Conservation (phyloP, 2,888 invertebrate species). For the Lasioglossum malachurum region DNA sequence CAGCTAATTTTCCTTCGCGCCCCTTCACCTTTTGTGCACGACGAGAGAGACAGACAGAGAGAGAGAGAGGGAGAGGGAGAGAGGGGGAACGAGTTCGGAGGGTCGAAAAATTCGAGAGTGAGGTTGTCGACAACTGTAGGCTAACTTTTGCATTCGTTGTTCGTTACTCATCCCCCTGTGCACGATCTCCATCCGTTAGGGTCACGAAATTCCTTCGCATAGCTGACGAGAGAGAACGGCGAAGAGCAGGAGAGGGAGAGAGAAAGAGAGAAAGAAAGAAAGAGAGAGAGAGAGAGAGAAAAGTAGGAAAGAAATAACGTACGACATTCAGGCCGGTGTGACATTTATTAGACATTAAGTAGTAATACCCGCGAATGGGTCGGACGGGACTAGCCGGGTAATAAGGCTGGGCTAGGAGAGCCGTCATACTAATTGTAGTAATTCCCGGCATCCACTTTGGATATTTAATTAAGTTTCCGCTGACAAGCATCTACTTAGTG, state of each 20-base stretch:
- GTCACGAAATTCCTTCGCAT: conserved; percentile 58
- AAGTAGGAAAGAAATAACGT: conserved; percentile 72
- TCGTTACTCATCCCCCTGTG: conserved; percentile 34
- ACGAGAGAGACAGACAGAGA: neutral
- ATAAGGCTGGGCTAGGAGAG: conserved; percentile 77
- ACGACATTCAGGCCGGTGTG: conserved; percentile 73
- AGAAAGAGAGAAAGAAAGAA: neutral
- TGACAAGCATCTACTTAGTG: conserved; percentile 82
- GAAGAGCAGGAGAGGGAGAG: neutral
- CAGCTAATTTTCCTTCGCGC: conserved; percentile 51
- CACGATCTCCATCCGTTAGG: conserved; percentile 6
- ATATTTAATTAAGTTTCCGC: conserved; percentile 85
- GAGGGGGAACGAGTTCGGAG: neutral
- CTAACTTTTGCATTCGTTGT: conserved; percentile 60
- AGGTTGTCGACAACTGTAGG: conserved; percentile 57
- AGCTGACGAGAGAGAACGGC: conserved; percentile 12
- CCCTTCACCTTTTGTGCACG: neutral
- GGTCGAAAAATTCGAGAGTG: conserved; percentile 44
- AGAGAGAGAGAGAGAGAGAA: neutral
- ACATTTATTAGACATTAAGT: conserved; percentile 85
- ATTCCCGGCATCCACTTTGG: conserved; percentile 84
- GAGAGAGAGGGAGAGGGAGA: neutral
- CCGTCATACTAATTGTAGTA: conserved; percentile 85
- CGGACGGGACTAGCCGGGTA: conserved; percentile 77
- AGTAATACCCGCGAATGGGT: conserved; percentile 82